Evolutionary conservation across 2,113 vertebrate genomes (phyloP), one percentile per base, ranked within the genome.

Genomic region (Paracyprichromis sp.): DNA sequence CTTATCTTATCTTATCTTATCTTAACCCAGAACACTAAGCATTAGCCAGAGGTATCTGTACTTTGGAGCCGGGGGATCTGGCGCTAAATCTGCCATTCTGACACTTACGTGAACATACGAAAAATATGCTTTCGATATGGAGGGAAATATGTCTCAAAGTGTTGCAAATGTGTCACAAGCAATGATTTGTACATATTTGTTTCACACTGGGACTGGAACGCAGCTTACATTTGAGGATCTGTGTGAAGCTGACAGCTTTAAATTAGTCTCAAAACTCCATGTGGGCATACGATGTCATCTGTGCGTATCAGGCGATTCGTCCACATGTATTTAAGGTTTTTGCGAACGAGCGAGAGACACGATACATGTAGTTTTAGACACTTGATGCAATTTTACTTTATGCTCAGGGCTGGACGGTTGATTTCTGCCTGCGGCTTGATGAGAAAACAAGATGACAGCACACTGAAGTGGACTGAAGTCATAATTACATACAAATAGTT

Each of bases 291-390:
- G 0, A 61, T 61, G 59, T 34, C 59, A 61, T 61, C 29, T 19
- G 59, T 1, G 0, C 5, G 5, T 7, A 61, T 61, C 59, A 61
- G 57, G 57, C 1, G 57, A 19, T 61, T 19, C 8, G 3, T 61
- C 16, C 29, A 61, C 0, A 19, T 61, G 29, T 61, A 61, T 61
- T 61, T 1, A 61, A 61, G 29, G 16, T 34, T 61, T 61, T 61
- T 61, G 9, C 0, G 1, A 61, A 19, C 5, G 1, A 34, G 59
- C 5, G 0, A 34, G 29, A 61, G 29, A 61, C 59, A 19, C 2
- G 3, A 34, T 61, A 61, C 16, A 7, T 61, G 29, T 34, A 4
- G 59, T 19, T 61, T 34, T 11, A 34, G 29, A 63, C 59, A 61
- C 9, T 61, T 61, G 59, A 63, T 63, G 59, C 29, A 34, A 19